Base-by-base conservation (phyloP, 1,140 invertebrate species). In the Drosophila tani region DNA sequence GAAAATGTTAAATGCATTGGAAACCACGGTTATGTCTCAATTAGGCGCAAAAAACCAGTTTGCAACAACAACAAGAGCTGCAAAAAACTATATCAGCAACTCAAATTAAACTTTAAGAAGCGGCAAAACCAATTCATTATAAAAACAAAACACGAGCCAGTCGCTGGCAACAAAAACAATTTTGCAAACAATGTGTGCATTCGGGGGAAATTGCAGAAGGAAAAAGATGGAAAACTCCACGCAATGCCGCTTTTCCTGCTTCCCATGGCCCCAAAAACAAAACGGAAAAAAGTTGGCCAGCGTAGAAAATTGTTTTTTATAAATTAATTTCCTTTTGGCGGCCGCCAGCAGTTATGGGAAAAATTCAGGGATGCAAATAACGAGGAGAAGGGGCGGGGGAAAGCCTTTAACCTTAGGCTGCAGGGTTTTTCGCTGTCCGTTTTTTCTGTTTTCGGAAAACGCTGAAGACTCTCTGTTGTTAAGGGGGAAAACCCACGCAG, bases 11-110 rank as follows among this genome's bases (percentile, higher is more conserved):
- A 81, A 57, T 76, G 82, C 67, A 85, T 81, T 77, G 32, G 49
- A 76, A 83, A 55, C 75, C 68, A 85, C 82, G 76, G 81, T 74
- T 84, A 73, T 83, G 81, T 85, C 82, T 84, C 82, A 84, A 83
- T 83, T 84, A 79, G 50, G 43, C 59, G 7, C 17, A 56, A 14
- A n/a, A 84, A 85, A 81, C 82, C 62, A 64, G 82, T 85, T 85
- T 53, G 17, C 19, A 55, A 53, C 24, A 45, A 35, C 47, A 41
- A 24, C 12, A 47, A 29, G 6, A 29, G 45, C 38, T 55, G 51
- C 51, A 40, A 38, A 65, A 58, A 55, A 45, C 58, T 56, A 55
- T 65, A 69, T 51, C 29, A 62, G 40, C 29, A 40, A 59, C 46
- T 64, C 27, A 47, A 67, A 40, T 51, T 63, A 46, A 73, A 75